A percentile compares a stretch with the other conserved stretches of the same genome.
These are phyloP conservation scores for Amblyjoppa proteus DNA, from an alignment of 2,888 invertebrate genomes.

Conservation along the genomic window DNA sequence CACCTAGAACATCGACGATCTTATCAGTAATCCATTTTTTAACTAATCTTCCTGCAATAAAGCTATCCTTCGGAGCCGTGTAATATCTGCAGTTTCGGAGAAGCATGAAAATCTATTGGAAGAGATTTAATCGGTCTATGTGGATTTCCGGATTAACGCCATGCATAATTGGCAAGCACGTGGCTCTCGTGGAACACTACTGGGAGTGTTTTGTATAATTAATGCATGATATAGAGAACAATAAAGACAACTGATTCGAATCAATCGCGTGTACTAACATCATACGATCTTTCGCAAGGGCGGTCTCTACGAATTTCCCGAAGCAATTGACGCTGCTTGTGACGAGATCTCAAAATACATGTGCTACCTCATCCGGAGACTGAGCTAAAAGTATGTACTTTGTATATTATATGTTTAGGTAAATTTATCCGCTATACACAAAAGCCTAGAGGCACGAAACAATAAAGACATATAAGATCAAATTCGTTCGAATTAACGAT, in stretches of 20 bases:
- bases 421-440: constrained; percentile 54
- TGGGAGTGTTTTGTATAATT: constrained; percentile 14
- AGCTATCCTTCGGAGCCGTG: neutral
- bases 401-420: constrained; percentile 23
- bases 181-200: constrained; percentile 19
- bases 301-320: neutral
- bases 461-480: constrained; percentile 50
- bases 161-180: neutral
- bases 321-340: neutral
- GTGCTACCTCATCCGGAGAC: neutral
- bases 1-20: constrained; percentile 9
- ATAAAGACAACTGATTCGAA: constrained; percentile 10
- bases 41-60: neutral
- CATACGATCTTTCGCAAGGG: neutral
- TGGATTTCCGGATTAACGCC: constrained; percentile 23
- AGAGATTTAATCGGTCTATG: constrained; percentile 16
- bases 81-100: constrained; percentile 5
- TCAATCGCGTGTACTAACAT: constrained; percentile 5
- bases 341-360: neutral
- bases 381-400: neutral
- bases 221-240: constrained; percentile 15
- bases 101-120: constrained; percentile 17
- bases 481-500: constrained; percentile 27
- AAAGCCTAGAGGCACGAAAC: constrained; percentile 45
- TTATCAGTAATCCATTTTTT: neutral